Conservation (phyloP, 2,888 invertebrate species). For the Coelinius sp. region DNA sequence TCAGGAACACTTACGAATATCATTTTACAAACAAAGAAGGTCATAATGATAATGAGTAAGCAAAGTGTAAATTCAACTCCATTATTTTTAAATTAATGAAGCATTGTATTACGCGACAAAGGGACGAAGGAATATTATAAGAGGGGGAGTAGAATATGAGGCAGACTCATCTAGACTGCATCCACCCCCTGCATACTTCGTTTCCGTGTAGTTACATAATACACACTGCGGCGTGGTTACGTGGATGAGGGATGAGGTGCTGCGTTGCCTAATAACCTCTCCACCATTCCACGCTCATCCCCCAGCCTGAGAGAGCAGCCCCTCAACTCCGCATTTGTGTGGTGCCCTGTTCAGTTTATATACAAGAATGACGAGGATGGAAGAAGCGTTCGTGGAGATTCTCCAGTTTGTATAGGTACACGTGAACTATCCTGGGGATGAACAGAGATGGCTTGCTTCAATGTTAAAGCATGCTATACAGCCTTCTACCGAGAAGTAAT, state of each 20-base stretch:
- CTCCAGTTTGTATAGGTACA: neutral
- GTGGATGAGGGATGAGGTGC: conserved; percentile 70
- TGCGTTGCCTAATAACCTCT: conserved; percentile 69
- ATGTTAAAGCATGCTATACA: too few relatives aligned
- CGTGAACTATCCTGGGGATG: neutral
- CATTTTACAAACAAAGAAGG: too few relatives aligned
- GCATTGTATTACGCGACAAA: conserved; percentile 9
- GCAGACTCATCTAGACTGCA: conserved; percentile 47
- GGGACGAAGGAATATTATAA: conserved; percentile 12
- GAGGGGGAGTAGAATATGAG: conserved; percentile 12
- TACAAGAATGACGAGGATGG: neutral
- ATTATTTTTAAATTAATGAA: conserved; percentile 38
- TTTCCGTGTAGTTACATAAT: conserved; percentile 71
- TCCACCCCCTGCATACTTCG: conserved; percentile 61
- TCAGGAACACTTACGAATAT: too few relatives aligned
- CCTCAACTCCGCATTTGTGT: conserved; percentile 32
- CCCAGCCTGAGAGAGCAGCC: conserved; percentile 48
- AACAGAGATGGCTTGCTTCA: conserved; percentile 29
- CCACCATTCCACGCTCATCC: conserved; percentile 51
- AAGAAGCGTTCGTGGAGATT: neutral
- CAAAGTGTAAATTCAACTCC: neutral
- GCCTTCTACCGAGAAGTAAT: conserved; percentile 62
- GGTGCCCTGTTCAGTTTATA: neutral
- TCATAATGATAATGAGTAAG: too few relatives aligned
- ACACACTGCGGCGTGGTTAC: conserved; percentile 69